Conservation (phyloP, 2,113 vertebrate genomes). For the Athene cunicularia region DNA sequence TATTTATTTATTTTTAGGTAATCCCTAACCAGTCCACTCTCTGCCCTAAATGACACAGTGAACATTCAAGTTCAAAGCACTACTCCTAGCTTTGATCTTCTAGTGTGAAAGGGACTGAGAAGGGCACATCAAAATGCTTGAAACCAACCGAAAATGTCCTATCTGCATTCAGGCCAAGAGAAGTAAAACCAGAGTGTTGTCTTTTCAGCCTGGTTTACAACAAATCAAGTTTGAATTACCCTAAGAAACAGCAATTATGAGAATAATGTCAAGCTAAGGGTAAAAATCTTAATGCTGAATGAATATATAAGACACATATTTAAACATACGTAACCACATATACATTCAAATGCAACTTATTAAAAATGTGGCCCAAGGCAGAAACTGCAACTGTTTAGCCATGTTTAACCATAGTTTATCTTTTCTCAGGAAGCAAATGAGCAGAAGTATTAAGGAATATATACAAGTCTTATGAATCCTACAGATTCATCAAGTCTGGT, state of each 20-base stretch:
- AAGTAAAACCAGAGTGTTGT: rapidly evolving
- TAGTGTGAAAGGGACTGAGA: not conserved
- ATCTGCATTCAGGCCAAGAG: not conserved
- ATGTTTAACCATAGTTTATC: not conserved
- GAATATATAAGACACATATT: not conserved
- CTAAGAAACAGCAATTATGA: not conserved
- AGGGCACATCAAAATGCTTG: not conserved
- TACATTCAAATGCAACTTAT: not conserved
- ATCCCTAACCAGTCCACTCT: not conserved
- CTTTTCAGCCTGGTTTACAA: not conserved
- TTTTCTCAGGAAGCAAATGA: not conserved
- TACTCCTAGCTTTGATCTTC: not conserved
- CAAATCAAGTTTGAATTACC: not conserved
- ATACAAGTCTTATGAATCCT: not conserved
- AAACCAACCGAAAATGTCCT: not conserved
- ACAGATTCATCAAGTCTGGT: not conserved
- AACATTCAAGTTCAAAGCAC: not conserved
- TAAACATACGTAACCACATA: not conserved
- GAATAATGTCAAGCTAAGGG: not conserved
- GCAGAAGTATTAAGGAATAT: not conserved
- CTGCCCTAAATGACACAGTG: not conserved
- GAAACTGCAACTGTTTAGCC: not conserved
- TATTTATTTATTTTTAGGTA: not conserved
- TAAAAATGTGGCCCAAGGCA: not conserved
- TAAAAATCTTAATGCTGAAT: not conserved